Evolutionary conservation across 35 echinoderm and acorn worm species (phyloP).

Genomic region (Heliocidaris erythrogramma): DNA sequence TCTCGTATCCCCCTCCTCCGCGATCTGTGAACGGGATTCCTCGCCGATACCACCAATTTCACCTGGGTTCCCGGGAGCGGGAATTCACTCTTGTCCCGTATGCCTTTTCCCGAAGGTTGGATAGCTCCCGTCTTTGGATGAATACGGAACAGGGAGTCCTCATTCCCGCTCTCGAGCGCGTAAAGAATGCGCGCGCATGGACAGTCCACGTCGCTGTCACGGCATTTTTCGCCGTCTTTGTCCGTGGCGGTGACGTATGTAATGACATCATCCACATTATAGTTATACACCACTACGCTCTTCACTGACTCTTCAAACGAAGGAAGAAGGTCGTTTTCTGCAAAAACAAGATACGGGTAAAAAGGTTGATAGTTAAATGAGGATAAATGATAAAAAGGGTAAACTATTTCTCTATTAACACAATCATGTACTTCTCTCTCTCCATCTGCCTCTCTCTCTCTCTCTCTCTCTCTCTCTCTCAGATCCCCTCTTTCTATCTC

Average conservation of each 20-base stretch:
- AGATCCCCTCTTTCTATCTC: too few species aligned
- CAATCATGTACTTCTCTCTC: too few species aligned
- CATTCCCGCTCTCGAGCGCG: constrained; percentile 82
- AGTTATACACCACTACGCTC: constrained; percentile 28
- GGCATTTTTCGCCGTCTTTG: constrained; percentile 65
- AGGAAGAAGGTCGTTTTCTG: constrained; percentile 42
- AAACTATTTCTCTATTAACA: too few species aligned
- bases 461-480: too few species aligned
- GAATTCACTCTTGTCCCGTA: neutral
- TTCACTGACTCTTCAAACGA: constrained; percentile 17
- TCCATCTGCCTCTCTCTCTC: too few species aligned
- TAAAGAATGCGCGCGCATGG: constrained; percentile 77
- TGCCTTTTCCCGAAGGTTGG: constrained; percentile 49
- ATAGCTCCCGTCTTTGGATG: constrained; percentile 78
- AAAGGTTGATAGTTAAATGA: neutral
- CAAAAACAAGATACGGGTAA: neutral
- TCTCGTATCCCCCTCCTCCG: constrained; percentile 10
- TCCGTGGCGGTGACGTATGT: constrained; percentile 71
- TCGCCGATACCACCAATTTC: constrained; percentile 59
- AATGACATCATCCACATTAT: constrained; percentile 61
- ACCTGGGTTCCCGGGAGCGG: neutral
- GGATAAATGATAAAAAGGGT: too few species aligned
- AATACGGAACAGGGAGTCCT: constrained; percentile 74
- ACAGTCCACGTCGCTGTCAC: constrained; percentile 49
- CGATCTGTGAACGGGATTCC: constrained; percentile 71